Percentiles rank a stretch among this genome's conserved stretches.
Evolutionary conservation across 2,797 vertebrate species (phyloP).

Genomic region (Lithobates pipiens): DNA sequence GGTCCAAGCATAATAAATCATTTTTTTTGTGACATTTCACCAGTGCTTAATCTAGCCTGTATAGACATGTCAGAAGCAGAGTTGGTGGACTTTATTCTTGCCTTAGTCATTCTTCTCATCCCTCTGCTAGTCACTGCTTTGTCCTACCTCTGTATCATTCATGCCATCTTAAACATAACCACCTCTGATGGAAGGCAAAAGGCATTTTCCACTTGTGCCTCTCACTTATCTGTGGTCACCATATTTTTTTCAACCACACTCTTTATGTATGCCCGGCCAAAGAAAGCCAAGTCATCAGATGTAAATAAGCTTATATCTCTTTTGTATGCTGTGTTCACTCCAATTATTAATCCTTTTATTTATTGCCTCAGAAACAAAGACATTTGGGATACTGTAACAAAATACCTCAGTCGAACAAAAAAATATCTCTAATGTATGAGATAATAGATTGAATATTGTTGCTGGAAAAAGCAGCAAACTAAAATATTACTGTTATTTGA

Average conservation of each 20-base stretch:
- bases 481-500: not conserved
- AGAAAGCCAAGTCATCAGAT: slow-evolving; percentile 71
- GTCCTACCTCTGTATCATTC: slow-evolving; percentile 65
- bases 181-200: slow-evolving; percentile 63
- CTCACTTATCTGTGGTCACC: slow-evolving; percentile 67
- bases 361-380: slow-evolving; percentile 75
- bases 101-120: slow-evolving; percentile 55
- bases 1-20: slow-evolving; percentile 54
- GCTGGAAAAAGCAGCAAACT: not conserved
- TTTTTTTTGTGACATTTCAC: slow-evolving; percentile 59
- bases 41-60: slow-evolving; percentile 55
- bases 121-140: slow-evolving; percentile 57
- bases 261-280: slow-evolving; percentile 74
- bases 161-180: slow-evolving; percentile 62
- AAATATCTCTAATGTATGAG: not conserved
- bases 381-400: slow-evolving; percentile 67
- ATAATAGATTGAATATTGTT: not conserved
- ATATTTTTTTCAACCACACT: slow-evolving; percentile 73
- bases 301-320: slow-evolving; percentile 73
- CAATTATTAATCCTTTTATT: slow-evolving; percentile 74
- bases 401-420: slow-evolving; percentile 11
- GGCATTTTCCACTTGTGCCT: slow-evolving; percentile 67
- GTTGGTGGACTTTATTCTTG: slow-evolving; percentile 55
- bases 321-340: slow-evolving; percentile 73
- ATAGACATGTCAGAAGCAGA: slow-evolving; percentile 58